Conservation (phyloP, 2,888 invertebrate species). For the Micoletzkya japonica region DNA sequence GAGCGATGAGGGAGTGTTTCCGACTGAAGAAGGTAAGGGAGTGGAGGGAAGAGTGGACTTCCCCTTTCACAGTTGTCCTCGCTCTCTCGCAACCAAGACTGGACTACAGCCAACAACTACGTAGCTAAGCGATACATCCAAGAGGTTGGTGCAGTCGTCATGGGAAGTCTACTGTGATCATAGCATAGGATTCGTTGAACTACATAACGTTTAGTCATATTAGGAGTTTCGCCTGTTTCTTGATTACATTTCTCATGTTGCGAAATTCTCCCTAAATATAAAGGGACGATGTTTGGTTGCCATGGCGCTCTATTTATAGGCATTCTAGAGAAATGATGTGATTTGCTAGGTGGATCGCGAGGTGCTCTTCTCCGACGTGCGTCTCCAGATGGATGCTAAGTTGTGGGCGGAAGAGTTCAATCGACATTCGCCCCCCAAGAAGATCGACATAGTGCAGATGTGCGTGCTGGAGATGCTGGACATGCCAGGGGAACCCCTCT, state of each 20-base stretch:
- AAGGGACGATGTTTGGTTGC: neutral
- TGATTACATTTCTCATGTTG: too few species aligned
- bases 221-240: too few species aligned
- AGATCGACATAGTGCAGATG: constrained; percentile 72
- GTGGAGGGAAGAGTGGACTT: constrained; percentile 59
- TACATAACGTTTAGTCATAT: too few species aligned
- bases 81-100: constrained; percentile 65
- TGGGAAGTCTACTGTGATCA: too few species aligned
- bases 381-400: constrained; percentile 72
- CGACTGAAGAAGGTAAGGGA: constrained; percentile 67
- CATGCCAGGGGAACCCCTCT: constrained; percentile 66
- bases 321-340: constrained; percentile 58
- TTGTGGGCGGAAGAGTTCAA: constrained; percentile 72
- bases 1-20: constrained; percentile 71
- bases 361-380: constrained; percentile 70
- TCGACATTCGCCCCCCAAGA: constrained; percentile 71
- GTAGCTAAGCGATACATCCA: constrained; percentile 69
- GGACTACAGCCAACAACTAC: constrained; percentile 69
- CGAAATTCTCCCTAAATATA: constrained; percentile 14
- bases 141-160: constrained; percentile 20
- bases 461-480: constrained; percentile 69
- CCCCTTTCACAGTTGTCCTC: constrained; percentile 36
- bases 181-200: neutral
- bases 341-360: constrained; percentile 59
- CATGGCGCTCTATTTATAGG: neutral